Conservation (phyloP, 1,140 invertebrate species). For the Antheraea mylitta region DNA sequence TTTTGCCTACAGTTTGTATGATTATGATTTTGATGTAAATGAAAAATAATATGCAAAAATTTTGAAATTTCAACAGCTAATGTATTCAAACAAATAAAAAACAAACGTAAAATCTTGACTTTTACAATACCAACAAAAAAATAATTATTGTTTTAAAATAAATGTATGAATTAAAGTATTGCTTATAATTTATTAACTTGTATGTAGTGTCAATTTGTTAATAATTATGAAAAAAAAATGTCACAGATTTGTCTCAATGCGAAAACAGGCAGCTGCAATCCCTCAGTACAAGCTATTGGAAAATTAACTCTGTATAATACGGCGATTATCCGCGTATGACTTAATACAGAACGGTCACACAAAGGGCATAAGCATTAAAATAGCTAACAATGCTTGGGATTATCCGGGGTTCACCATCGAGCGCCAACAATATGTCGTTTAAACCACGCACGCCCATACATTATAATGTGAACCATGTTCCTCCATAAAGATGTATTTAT, state of each 20-base stretch:
- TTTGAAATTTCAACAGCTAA: no score
- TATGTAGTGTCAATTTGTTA: background rate
- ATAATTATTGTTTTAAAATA: no score
- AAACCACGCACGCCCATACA: conserved; percentile 33
- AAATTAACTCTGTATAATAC: conserved; percentile 74
- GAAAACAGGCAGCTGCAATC: conserved; percentile 62
- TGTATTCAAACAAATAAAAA: no score
- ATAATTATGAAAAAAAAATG: conserved; percentile 25
- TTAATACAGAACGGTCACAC: conserved; percentile 71
- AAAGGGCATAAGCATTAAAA: conserved; percentile 75
- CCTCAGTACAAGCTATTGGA: conserved; percentile 52
- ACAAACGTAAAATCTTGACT: no score
- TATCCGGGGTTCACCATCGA: conserved; percentile 64
- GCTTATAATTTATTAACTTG: no score
- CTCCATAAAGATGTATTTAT: background rate
- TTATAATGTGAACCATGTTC: background rate
- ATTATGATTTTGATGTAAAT: no score
- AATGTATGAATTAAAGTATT: background rate
- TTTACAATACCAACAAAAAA: no score
- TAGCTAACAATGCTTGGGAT: conserved; percentile 71
- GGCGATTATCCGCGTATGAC: conserved; percentile 74
- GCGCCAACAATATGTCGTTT: conserved; percentile 47
- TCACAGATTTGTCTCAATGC: conserved; percentile 46
- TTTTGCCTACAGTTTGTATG: no score
- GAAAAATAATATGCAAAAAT: no score